Evolutionary conservation across 2,888 invertebrate species (phyloP), one percentile per base, ranked within the genome.

Genomic region (Epinotia bilunana): DNA sequence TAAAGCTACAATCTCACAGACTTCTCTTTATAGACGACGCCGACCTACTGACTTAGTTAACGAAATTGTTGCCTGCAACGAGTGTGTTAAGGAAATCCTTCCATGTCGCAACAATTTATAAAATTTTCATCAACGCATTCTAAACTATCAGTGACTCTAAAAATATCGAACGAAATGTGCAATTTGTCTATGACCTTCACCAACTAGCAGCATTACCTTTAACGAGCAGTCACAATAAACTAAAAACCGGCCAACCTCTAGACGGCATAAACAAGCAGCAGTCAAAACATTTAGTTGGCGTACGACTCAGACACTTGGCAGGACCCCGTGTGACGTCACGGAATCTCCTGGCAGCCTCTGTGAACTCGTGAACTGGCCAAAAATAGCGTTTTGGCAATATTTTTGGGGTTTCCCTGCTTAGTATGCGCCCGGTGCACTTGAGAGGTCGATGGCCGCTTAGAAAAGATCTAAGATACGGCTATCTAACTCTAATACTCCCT

Each of bases 211-310:
- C 13, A 46, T 53, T 28, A 55, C 58, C 58, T 69, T 69, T 46
- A 46, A 58, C 11, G 55, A 18, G 16, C 68, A 11, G 43, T 69
- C 69, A 69, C 46, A 69, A 69, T 69, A 69, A 60, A 69, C 69
- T 28, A 69, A 69, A 58, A 69, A 69, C 68, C 58, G 23, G 68
- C 58, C 57, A 53, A 43, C 55, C 23, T 18, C 64, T 67, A 67
- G 65, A 16, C 65, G 13, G 23, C 75, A 82, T 82, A 85, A 85
- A 85, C 87, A 87, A 83, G 80, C 78, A 76, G 81, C 86, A 87
- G 90, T 87, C 90, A 90, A 83, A 90, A 90, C 91, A 90, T 79
- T 76, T 79, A 82, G 81, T 88, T 88, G 88, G 88, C 88, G 77
- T 79, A 78, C 73, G 72, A 77, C 82, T 82, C 85, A 88, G 87